phyloP scores from a whole-genome alignment of 2,797 vertebrate genomes.

The Arnoldichthys spilopterus region DNA sequence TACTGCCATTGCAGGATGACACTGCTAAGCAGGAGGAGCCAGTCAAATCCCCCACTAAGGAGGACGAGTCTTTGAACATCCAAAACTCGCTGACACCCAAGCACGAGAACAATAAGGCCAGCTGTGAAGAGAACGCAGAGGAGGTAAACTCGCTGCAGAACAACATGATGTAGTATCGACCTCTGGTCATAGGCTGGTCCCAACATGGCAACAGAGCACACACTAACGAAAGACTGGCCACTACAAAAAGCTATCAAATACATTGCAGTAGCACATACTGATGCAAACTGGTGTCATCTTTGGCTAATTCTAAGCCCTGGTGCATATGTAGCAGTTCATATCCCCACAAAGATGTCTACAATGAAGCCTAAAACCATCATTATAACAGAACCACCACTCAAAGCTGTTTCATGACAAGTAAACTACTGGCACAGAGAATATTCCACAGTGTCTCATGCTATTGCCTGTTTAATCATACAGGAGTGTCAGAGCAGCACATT shows the following conservation, averaged over 20 bases:
- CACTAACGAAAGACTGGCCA: slow-evolving; percentile 46
- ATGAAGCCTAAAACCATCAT: neutral
- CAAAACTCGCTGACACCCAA: slow-evolving; percentile 90
- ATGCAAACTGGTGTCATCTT: neutral
- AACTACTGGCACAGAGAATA: neutral
- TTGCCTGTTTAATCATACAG: neutral
- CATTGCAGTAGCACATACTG: slow-evolving; percentile 6
- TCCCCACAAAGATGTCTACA: slow-evolving; percentile 52
- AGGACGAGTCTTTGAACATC: slow-evolving; percentile 89
- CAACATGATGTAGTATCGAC: slow-evolving; percentile 84
- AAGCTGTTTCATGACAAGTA: neutral
- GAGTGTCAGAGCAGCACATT: neutral
- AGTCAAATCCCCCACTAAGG: slow-evolving; percentile 83
- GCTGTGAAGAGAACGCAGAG: slow-evolving; percentile 68
- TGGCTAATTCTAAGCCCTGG: neutral
- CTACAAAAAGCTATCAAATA: slow-evolving; percentile 54
- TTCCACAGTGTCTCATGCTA: neutral
- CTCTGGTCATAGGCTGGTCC: slow-evolving; percentile 17
- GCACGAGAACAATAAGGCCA: slow-evolving; percentile 83
- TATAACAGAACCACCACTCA: neutral
- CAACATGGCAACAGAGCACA: slow-evolving; percentile 26
- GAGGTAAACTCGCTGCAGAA: slow-evolving; percentile 93
- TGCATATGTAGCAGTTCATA: slow-evolving; percentile 27
- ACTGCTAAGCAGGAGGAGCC: slow-evolving; percentile 89
- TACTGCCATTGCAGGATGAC: slow-evolving; percentile 77